Percentiles rank a stretch among this genome's conserved stretches.
These are phyloP conservation scores for Tetraodon nigroviridis DNA, from an alignment of 2,113 vertebrate genomes.

Conservation along the genomic window DNA sequence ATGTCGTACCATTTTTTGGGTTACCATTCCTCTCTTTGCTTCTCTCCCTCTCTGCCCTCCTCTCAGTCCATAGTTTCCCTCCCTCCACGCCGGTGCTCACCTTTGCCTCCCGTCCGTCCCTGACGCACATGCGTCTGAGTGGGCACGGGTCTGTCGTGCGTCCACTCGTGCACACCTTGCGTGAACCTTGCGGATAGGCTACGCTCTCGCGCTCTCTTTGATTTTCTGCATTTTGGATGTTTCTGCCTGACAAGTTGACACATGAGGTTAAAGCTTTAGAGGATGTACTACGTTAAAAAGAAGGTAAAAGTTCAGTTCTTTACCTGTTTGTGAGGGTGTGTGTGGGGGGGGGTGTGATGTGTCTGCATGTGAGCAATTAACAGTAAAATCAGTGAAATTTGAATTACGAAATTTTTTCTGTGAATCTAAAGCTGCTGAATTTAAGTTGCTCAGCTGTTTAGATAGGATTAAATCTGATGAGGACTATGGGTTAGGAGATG, in stretches of 20 bases:
- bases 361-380: background rate
- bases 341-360: slow-evolving; percentile 2
- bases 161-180: slow-evolving; percentile 47
- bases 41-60: slow-evolving; percentile 41
- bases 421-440: background rate
- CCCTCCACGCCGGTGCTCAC: slow-evolving; percentile 51
- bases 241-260: slow-evolving; percentile 48
- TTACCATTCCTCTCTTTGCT: slow-evolving; percentile 67
- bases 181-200: slow-evolving; percentile 45
- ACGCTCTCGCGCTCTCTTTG: slow-evolving; percentile 31
- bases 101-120: slow-evolving; percentile 47
- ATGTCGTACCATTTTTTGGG: slow-evolving; percentile 69
- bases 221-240: slow-evolving; percentile 37
- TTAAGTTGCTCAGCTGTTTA: background rate
- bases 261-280: slow-evolving; percentile 51
- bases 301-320: slow-evolving; percentile 64
- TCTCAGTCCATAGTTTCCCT: slow-evolving; percentile 51
- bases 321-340: slow-evolving; percentile 2
- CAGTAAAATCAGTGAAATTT: background rate
- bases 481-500: background rate
- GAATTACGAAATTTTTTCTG: background rate
- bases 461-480: background rate
- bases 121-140: slow-evolving; percentile 21
- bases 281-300: slow-evolving; percentile 77
- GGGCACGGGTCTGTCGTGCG: slow-evolving; percentile 15